Percentiles rank a stretch among this genome's conserved stretches.
phyloP scores from a whole-genome alignment of 2,797 vertebrate species.

The Sebastes taczanowskii region DNA sequence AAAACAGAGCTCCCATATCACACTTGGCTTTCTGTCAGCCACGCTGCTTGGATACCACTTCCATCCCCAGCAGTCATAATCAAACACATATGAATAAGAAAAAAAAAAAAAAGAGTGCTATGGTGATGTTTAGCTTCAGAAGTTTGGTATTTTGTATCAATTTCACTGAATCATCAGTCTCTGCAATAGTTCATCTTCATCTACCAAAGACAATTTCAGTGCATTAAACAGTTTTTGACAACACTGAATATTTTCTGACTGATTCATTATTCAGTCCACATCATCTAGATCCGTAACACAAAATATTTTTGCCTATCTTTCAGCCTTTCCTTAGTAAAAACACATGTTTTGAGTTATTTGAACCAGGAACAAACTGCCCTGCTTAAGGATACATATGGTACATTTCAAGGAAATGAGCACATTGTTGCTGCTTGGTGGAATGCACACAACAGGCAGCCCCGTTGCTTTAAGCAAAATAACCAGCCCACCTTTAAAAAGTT shows the following conservation, averaged over 20 bases:
- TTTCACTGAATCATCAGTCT: not conserved
- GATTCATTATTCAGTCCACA: not conserved
- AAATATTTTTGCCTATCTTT: not conserved
- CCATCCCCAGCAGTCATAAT: constrained; percentile 34
- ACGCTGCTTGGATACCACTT: constrained; percentile 2
- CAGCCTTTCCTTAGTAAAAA: constrained; percentile 6
- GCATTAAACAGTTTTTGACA: not conserved
- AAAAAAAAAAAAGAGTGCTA: not conserved
- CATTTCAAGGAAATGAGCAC: constrained; percentile 4
- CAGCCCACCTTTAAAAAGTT: not conserved
- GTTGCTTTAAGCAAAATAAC: not conserved
- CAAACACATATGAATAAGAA: not conserved
- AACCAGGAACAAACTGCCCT: constrained; percentile 13
- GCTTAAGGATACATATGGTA: not conserved
- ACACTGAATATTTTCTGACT: not conserved
- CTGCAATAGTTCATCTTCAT: not conserved
- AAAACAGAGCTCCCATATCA: constrained; percentile 16
- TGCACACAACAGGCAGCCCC: not conserved
- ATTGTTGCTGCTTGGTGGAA: constrained; percentile 10
- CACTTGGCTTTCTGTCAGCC: not conserved
- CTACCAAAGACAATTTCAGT: not conserved
- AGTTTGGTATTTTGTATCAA: not conserved
- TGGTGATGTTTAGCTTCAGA: not conserved
- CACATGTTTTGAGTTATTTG: constrained; percentile 14
- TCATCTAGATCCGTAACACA: not conserved